Conservation (phyloP, 2,797 vertebrate species). For the Arrhamphus sclerolepis region DNA sequence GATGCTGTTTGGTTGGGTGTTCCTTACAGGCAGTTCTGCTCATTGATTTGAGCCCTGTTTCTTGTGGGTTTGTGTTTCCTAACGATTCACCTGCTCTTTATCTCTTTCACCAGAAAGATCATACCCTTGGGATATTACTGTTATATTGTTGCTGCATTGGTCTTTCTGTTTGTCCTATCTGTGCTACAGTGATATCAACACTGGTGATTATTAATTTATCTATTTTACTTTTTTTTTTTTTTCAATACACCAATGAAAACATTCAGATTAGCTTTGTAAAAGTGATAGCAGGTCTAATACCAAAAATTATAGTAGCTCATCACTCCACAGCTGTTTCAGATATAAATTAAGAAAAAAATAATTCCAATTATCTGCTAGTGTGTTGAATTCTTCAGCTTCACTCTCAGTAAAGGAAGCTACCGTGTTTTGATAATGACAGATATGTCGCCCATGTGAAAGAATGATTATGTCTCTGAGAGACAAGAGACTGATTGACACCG, state of each 20-base stretch:
- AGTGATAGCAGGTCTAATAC: not conserved
- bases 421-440: slow-evolving; percentile 38
- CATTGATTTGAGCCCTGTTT: slow-evolving; percentile 81
- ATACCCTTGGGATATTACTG: slow-evolving; percentile 65
- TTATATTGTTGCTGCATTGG: slow-evolving; percentile 41
- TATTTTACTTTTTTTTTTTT: not conserved
- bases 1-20: slow-evolving; percentile 62
- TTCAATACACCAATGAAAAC: slow-evolving; percentile 14
- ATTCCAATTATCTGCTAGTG: slow-evolving; percentile 17
- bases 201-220: slow-evolving; percentile 6
- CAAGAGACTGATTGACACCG: slow-evolving; percentile 48
- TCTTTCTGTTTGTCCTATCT: slow-evolving; percentile 47
- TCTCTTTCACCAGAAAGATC: slow-evolving; percentile 80
- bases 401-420: slow-evolving; percentile 23
- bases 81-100: slow-evolving; percentile 80
- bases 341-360: slow-evolving; percentile 16
- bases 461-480: slow-evolving; percentile 32
- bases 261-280: slow-evolving; percentile 3
- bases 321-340: slow-evolving; percentile 3
- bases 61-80: slow-evolving; percentile 79
- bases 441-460: slow-evolving; percentile 39
- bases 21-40: slow-evolving; percentile 73
- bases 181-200: slow-evolving; percentile 46
- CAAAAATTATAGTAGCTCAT: not conserved
- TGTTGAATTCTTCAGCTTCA: slow-evolving; percentile 25